A percentile compares a stretch with the other conserved stretches of the same genome.
phyloP scores from a whole-genome alignment of 2,113 vertebrate species.

The Triplophysa tibetana region DNA sequence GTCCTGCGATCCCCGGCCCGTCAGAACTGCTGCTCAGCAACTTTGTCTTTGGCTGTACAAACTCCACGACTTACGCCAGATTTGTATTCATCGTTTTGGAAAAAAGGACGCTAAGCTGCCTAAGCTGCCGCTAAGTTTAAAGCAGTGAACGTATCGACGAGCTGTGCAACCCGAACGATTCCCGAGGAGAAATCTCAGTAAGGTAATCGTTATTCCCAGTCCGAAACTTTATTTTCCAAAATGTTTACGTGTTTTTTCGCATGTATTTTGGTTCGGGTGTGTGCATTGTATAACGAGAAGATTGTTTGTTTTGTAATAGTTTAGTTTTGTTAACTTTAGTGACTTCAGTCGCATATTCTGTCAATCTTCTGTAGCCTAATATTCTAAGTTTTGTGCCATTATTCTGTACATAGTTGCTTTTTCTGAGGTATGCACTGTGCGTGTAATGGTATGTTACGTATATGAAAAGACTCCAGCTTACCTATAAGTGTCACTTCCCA shows the following conservation, averaged over 20 bases:
- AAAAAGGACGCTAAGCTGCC: background rate
- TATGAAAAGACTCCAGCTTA: background rate
- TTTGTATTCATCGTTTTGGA: conserved; percentile 22
- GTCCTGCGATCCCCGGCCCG: background rate
- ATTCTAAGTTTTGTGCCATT: background rate
- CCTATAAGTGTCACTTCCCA: background rate
- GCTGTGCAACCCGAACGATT: conserved; percentile 49
- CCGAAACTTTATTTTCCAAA: background rate
- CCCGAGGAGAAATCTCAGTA: conserved; percentile 51
- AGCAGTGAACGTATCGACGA: background rate
- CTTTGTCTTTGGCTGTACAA: conserved; percentile 2
- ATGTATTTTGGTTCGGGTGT: background rate
- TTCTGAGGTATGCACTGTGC: background rate
- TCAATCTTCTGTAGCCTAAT: background rate
- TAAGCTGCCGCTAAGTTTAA: too few relatives aligned
- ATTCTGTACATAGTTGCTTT: background rate
- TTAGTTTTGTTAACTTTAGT: background rate
- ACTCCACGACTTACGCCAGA: background rate
- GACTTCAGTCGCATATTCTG: background rate
- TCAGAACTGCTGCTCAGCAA: background rate
- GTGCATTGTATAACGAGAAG: background rate
- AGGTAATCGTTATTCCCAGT: conserved; percentile 61
- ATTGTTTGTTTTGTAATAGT: background rate
- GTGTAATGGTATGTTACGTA: background rate
- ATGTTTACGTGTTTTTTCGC: background rate